Conservation (phyloP, 2,888 invertebrate species). For the Agonopterix arenella region DNA sequence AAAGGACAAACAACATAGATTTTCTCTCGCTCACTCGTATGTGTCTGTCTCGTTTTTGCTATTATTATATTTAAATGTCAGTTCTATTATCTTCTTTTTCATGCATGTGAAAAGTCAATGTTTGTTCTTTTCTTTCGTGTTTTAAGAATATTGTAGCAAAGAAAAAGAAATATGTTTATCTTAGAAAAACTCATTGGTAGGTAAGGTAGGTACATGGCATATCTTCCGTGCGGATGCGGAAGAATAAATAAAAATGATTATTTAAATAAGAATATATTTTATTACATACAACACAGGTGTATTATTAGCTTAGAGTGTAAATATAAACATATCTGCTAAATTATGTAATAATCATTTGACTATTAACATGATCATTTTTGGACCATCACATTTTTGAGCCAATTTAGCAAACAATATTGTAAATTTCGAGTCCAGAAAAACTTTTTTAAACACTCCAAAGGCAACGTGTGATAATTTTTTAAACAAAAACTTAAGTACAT, state of each 20-base stretch:
- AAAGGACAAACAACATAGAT: no score
- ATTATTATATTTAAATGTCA: no score
- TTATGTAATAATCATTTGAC: constrained; percentile 24
- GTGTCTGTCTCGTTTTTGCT: no score
- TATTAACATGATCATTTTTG: constrained; percentile 20
- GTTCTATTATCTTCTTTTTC: no score
- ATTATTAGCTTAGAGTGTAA: constrained; percentile 56
- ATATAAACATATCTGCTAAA: constrained; percentile 36
- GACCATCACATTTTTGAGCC: constrained; percentile 18
- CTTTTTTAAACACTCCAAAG: constrained; percentile 3
- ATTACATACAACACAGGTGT: constrained; percentile 58
- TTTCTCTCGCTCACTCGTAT: no score
- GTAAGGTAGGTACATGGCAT: no score
- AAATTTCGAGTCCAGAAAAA: constrained; percentile 8
- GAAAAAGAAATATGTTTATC: no score
- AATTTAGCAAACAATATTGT: constrained; percentile 13
- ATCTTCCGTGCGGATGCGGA: not conserved
- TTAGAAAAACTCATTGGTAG: no score
- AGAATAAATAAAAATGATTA: not conserved
- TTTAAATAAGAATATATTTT: constrained; percentile 62
- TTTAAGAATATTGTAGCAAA: no score
- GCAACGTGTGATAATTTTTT: constrained; percentile 6
- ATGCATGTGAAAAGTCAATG: no score
- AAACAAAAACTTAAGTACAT: constrained; percentile 6
- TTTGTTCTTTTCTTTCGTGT: no score